Evolutionary conservation across 2,113 vertebrate genomes (phyloP), one percentile per base, ranked within the genome.

Genomic region (Cebus imitator): DNA sequence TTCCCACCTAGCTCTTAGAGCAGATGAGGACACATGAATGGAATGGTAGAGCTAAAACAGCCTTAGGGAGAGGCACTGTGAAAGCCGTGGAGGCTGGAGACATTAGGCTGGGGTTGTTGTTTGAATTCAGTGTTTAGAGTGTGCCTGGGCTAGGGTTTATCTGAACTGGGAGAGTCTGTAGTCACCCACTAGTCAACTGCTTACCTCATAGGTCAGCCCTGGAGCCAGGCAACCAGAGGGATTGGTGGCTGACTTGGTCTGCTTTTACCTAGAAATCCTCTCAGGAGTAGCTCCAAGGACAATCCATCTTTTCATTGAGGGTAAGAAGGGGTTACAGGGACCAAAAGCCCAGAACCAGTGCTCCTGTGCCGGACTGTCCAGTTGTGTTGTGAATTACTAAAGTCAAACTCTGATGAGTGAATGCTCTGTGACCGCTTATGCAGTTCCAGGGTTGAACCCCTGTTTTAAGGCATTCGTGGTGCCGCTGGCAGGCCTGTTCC

Each of bases 51-150:
- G 58, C 23, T 90, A 30, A 61, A 45, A 37, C 73, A 90, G 7
- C 4, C 20, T 90, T 66, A 16, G 18, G 18, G 27, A 91, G 61
- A 45, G 30, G 20, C 11, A 20, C 17, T 50, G 14, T n/a, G 43
- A 50, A 79, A 80, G 25, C 8, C 12, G 9, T 25, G 8, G 58
- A 66, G 5, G 8, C 57, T 61, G n/a, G 61, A 80, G 35, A 40
- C 35, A 27, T 68, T 43, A 32, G 12, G 27, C 72, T n/a, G 4
- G 5, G 55, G 50, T 84, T 55, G 50, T 20, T 80, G 35, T 48
- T 93, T 87, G 7, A 73, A 70, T 64, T 58, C 45, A 78, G n/a
- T 86, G 66, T 90, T 81, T 82, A 64, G 6, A 43, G n/a, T 37
- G 13, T 66, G 30, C 8, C 57, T 55, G 12, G n/a, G 45, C 37